phyloP scores from a whole-genome alignment of 2,113 vertebrate genomes.

The Chaetops frenatus region DNA sequence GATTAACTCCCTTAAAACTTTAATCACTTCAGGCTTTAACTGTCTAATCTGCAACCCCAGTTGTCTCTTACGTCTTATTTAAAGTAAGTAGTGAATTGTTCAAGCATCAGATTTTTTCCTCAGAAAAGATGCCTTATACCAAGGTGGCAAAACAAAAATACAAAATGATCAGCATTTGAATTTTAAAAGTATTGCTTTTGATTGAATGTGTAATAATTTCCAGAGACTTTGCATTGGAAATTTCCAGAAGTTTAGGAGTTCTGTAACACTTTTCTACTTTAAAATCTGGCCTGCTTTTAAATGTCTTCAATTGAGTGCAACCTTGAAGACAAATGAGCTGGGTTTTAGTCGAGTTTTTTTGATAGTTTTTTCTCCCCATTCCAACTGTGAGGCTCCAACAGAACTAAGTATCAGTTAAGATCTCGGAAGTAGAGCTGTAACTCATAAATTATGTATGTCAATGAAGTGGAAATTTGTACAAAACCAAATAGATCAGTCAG shows the following conservation, averaged over 20 bases:
- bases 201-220: background rate
- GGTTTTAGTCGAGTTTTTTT: background rate
- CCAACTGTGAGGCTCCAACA: background rate
- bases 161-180: background rate
- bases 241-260: background rate
- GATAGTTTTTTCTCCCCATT: background rate
- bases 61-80: background rate
- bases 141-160: background rate
- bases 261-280: background rate
- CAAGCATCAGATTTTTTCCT: background rate
- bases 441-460: background rate
- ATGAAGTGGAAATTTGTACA: background rate
- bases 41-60: background rate
- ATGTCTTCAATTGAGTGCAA: background rate
- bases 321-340: background rate
- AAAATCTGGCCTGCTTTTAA: background rate
- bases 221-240: background rate
- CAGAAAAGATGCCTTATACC: background rate
- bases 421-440: background rate
- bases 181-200: background rate
- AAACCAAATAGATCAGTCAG: background rate
- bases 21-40: conserved; percentile 24
- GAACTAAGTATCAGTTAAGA: background rate
- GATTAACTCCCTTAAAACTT: conserved; percentile 26
- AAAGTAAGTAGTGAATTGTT: background rate